Conservation (phyloP, 2,888 invertebrate species). For the Dorcus hopei region DNA sequence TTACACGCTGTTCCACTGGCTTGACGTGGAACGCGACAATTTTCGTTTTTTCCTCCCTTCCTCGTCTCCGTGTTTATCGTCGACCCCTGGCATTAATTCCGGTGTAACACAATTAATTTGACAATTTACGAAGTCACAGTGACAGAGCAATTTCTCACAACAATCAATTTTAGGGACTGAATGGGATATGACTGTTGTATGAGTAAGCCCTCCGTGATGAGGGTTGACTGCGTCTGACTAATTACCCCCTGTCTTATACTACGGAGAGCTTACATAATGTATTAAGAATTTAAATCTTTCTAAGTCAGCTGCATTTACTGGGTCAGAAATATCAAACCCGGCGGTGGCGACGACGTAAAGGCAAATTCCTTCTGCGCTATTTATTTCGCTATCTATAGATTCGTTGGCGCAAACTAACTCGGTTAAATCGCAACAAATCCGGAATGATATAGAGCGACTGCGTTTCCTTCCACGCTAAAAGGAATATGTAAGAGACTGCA, state of each 20-base stretch:
- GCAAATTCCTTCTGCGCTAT: too few relatives aligned
- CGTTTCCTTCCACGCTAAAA: constrained; percentile 29
- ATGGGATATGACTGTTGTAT: constrained; percentile 15
- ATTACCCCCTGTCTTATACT: constrained; percentile 20
- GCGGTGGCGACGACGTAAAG: too few relatives aligned
- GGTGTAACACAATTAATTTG: constrained; percentile 21
- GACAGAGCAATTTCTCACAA: constrained; percentile 24
- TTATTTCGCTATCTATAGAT: not conserved
- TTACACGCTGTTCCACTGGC: constrained; percentile 6
- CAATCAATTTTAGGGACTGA: constrained; percentile 25
- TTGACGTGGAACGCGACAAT: constrained; percentile 5
- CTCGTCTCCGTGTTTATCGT: too few relatives aligned
- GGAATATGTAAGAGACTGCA: constrained; percentile 35
- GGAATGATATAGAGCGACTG: constrained; percentile 35
- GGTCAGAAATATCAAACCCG: too few relatives aligned
- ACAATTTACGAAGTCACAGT: constrained; percentile 22
- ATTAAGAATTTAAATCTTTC: too few relatives aligned
- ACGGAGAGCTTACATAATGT: not conserved
- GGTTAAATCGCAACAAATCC: constrained; percentile 36
- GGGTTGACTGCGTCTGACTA: constrained; percentile 24
- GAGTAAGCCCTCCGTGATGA: constrained; percentile 17
- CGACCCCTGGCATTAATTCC: too few relatives aligned
- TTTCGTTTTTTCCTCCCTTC: too few relatives aligned
- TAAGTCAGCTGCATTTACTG: too few relatives aligned
- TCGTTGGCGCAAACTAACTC: not conserved